Base-by-base conservation (phyloP, 2,888 invertebrate genomes). In the Ormyrus nitidulus region DNA sequence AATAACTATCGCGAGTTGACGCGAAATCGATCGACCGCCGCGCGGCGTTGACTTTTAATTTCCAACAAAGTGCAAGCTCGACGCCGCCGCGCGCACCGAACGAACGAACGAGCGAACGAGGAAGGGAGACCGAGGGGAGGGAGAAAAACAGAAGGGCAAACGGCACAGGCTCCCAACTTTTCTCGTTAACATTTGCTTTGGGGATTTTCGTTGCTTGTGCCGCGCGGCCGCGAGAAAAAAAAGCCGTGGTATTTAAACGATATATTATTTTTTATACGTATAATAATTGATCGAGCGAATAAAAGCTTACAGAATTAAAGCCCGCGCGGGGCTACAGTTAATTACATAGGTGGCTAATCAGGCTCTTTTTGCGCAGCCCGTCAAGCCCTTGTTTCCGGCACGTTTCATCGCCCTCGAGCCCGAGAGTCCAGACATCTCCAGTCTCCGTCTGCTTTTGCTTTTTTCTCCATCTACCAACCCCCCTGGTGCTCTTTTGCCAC, bases 301-400 rank as follows among this genome's bases (percentile, higher is more conserved):
- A 11, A 13, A 1, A 34, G n/a, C n/a, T 51, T 11, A 49, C 13
- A 59, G 2, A 61, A 4, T 34, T 1, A n/a, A 48, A 5, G n/a
- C n/a, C 2, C 34, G 53, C 34, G 11, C 34, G 34, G 34, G 34
- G 34, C 49, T 65, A 73, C 83, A 89, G 89, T 89, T 90, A 90
- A 90, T 90, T 89, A 90, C 90, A 88, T 89, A 88, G 48, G 85
- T 85, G 85, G 86, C 87, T 88, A 89, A 89, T 89, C 88, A 87
- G 87, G 87, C 87, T 87, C 85, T 85, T 85, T 87, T 44, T 69
- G 19, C 6, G 10, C 11, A 10, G 11, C 44, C 48, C 74, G 70
- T 53, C 85, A 58, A 76, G 10, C 76, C 86, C 87, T 88, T 88
- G 88, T 89, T 88, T 85, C 86, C 87, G 84, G 85, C 87, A 85